Evolutionary conservation across 2,888 invertebrate genomes (phyloP), one percentile per base, ranked within the genome.

Genomic region (Tetranychus truncatus): DNA sequence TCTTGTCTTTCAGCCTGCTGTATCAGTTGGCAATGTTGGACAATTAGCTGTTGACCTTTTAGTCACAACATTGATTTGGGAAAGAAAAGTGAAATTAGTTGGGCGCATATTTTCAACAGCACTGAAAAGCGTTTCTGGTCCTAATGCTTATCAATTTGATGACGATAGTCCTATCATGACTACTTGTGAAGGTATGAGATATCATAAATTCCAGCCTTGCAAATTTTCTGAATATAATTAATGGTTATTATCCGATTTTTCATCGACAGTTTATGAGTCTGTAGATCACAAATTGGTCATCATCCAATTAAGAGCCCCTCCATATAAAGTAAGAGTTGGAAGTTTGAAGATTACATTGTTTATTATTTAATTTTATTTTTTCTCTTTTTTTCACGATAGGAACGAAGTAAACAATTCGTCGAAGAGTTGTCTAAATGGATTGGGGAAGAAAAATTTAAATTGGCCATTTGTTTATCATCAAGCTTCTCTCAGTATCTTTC

Each of bases 21-120:
- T 73, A 20, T n/a, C 73, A 11, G 65, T 73, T n/a, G 73, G 73
- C 6, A 73, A 73, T 73, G 73, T 73, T 66, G 73, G 73, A 24
- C 73, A 73, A 65, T 55, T 73, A 20, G 65, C 55, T 18, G 24
- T 73, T 18, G 73, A 73, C 34, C 34, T 73, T 15, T 34, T 73
- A 6, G 34, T 66, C 9, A 24, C 65, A 11, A 73, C 73, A 11
- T 24, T 73, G 2, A 20, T 73, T 9, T 18, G 18, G n/a, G 18
- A 66, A 6, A 46, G 45, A n/a, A 46, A 73, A 18, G 34, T 9
- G n/a, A 11, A 20, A 66, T 24, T 73, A 18, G 73, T 73, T 20
- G 73, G 73, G 6, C 15, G 73, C 18, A 73, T 73, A 15, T 20
- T 20, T 65, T 44, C 34, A 34, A 65, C n/a, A 15, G 46, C 73